Evolutionary conservation across 2,888 invertebrate species (phyloP).

Genomic region (Netelia fuscicornis): DNA sequence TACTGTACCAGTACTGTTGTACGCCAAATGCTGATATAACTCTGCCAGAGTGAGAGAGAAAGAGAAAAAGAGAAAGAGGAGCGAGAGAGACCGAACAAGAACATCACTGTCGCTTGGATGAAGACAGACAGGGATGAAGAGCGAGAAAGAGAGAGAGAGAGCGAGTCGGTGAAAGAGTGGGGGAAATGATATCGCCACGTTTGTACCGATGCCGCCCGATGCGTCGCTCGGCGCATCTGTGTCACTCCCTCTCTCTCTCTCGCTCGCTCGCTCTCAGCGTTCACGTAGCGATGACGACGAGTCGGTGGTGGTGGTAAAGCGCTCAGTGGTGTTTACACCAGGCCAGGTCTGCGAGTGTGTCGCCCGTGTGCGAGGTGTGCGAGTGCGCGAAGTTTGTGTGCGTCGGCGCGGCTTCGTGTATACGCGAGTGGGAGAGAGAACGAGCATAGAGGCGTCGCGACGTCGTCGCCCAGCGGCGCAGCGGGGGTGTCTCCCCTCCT

Average conservation of each 20-base stretch:
- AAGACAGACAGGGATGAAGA: slow-evolving; percentile 52
- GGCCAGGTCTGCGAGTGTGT: neutral
- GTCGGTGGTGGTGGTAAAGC: slow-evolving; percentile 30
- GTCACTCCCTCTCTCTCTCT: slow-evolving; percentile 15
- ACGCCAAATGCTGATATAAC: slow-evolving; percentile 39
- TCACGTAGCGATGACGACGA: slow-evolving; percentile 19
- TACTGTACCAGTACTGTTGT: slow-evolving; percentile 34
- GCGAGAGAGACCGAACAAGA: slow-evolving; percentile 10
- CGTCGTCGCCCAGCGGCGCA: slow-evolving; percentile 53
- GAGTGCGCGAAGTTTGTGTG: slow-evolving; percentile 19
- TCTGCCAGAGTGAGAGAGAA: slow-evolving; percentile 27
- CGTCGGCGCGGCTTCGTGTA: neutral
- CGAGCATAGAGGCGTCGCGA: slow-evolving; percentile 39
- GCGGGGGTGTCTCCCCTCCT: slow-evolving; percentile 59
- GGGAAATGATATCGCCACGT: slow-evolving; percentile 45
- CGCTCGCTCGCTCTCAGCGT: neutral
- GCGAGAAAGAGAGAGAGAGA: slow-evolving; percentile 35
- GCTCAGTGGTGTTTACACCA: slow-evolving; percentile 28
- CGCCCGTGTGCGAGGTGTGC: slow-evolving; percentile 22
- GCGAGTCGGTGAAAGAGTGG: slow-evolving; percentile 20
- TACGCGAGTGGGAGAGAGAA: slow-evolving; percentile 50
- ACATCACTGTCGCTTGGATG: slow-evolving; percentile 29
- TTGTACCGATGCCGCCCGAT: slow-evolving; percentile 51
- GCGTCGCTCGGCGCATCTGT: neutral
- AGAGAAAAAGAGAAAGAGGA: slow-evolving; percentile 20